These are phyloP conservation scores for Paracanthobrama guichenoti DNA, from an alignment of 2,113 vertebrate genomes.

Conservation along the genomic window DNA sequence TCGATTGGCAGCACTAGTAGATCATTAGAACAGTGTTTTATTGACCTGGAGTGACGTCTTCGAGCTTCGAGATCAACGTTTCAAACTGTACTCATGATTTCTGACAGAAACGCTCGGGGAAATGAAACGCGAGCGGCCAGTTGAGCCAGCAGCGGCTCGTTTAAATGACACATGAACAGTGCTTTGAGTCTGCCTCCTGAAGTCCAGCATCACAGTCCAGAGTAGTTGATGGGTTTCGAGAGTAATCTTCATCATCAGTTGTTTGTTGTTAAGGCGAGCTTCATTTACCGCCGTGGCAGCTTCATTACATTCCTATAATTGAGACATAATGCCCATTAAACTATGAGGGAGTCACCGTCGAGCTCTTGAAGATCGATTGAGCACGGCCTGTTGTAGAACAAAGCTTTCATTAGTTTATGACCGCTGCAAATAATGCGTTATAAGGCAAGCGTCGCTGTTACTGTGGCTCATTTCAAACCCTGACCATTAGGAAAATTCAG, in stretches of 20 bases:
- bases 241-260: background rate
- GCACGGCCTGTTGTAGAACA: background rate
- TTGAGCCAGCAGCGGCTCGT: background rate
- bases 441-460: background rate
- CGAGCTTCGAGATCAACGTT: no score
- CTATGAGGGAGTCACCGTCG: background rate
- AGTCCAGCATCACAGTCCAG: background rate
- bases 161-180: background rate
- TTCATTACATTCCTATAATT: constrained; percentile 4
- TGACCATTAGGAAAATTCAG: background rate
- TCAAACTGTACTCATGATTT: no score
- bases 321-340: constrained; percentile 30
- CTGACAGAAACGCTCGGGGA: no score
- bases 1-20: no score
- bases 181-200: background rate
- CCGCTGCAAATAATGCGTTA: background rate
- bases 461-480: background rate
- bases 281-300: background rate
- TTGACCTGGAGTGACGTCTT: no score
- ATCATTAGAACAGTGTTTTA: no score
- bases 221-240: background rate
- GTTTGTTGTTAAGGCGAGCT: background rate
- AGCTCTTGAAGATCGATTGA: background rate
- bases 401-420: background rate
- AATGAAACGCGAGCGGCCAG: no score